Evolutionary conservation across 2,797 vertebrate species (phyloP), one percentile per base, ranked within the genome.

Genomic region (Premnoplex brunnescens): DNA sequence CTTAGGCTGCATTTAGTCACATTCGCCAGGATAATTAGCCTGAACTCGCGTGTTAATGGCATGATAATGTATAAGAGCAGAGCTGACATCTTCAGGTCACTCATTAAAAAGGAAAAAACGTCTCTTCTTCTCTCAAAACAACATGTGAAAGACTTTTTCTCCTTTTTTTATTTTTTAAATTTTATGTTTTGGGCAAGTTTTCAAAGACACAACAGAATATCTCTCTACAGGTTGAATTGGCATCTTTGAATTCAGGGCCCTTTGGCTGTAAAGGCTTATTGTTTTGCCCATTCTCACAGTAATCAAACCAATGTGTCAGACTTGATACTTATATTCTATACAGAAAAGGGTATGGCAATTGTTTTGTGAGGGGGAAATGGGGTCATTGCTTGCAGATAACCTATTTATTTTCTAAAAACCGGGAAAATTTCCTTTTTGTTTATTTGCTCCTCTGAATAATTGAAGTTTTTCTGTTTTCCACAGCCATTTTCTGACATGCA

Each of bases 261-360:
- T 76, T 83, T 76, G 55, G 55, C 49, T 75, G 51, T 51, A 58
- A 82, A 71, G 87, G 24, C n/a, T 75, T 34, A 27, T 59, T 55
- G 64, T 76, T 96, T 85, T 95, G 71, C 54, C 92, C 79, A 30
- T 95, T 95, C 85, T 85, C 59, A 81, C 30, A 51, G 39, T 76
- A 91, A 96, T 94, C 91, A 94, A 89, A 93, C 74, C 72, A 44
- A n/a, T 36, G 68, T 88, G 87, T 96, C 85, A 91, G 88, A 48
- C 62, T 91, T 89, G 71, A 89, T 91, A 86, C 15, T n/a, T 86
- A 58, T 28, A 71, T 44, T 89, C 17, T 7, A 32, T 67, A 30
- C 13, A 27, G 36, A 85, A n/a, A 64, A 91, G 68, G 44, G 91
- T 94, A 68, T 32, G 74, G 41, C 66, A 95, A 64, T 82, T 93